These are phyloP conservation scores for Druon quercuslanigerum DNA, from an alignment of 1,140 invertebrate species.

Conservation along the genomic window DNA sequence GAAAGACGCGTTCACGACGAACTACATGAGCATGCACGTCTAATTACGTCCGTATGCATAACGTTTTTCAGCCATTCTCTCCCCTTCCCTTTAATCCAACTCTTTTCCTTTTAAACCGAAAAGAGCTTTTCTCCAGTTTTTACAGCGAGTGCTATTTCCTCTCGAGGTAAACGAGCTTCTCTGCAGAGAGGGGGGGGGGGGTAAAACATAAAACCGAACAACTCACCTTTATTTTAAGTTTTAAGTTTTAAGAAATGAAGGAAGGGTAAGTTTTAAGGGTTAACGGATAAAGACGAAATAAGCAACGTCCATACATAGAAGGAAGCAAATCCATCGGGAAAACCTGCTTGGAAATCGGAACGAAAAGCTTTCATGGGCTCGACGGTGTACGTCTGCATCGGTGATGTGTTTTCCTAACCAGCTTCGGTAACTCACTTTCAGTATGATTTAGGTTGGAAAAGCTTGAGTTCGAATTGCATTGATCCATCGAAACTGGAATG, in stretches of 20 bases:
- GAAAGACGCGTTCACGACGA: slow-evolving; percentile 41
- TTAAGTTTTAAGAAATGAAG: neutral
- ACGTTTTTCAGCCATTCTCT: neutral
- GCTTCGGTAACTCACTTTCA: slow-evolving; percentile 59
- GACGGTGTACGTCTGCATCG: neutral
- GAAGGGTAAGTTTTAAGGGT: neutral
- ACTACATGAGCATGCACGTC: neutral
- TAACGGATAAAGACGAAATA: neutral
- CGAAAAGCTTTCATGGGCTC: slow-evolving; percentile 40
- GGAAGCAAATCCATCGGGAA: slow-evolving; percentile 12
- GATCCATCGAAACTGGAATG: neutral
- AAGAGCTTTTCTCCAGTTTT: neutral
- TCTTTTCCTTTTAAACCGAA: neutral
- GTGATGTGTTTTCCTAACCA: slow-evolving; percentile 41
- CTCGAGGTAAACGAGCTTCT: neutral
- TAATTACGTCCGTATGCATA: slow-evolving; percentile 23
- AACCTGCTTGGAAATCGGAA: slow-evolving; percentile 44
- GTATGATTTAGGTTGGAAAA: slow-evolving; percentile 53
- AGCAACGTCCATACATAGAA: slow-evolving; percentile 42
- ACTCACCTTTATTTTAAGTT: slow-evolving; percentile 4
- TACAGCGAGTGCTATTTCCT: neutral
- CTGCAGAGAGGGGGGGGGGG: neutral
- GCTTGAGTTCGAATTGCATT: slow-evolving; percentile 40
- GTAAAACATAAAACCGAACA: neutral
- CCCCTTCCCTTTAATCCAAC: neutral